These are phyloP conservation scores for Phrynocephalus guinanensis DNA, from an alignment of 2,797 vertebrate genomes.

Conservation along the genomic window DNA sequence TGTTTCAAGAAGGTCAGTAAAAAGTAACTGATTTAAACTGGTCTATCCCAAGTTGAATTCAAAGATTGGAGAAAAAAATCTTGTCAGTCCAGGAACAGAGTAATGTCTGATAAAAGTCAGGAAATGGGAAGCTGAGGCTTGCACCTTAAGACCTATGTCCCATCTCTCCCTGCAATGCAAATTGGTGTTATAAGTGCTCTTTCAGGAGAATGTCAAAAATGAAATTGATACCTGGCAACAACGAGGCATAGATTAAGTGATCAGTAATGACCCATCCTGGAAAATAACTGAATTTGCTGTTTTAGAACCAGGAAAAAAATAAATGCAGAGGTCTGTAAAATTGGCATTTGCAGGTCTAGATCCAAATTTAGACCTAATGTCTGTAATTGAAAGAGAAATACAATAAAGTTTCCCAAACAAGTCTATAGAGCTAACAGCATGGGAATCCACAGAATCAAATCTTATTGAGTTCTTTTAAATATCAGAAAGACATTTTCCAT, in stretches of 20 bases:
- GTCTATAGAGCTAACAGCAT: constrained; percentile 12
- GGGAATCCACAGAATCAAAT: constrained; percentile 40
- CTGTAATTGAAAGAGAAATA: neutral
- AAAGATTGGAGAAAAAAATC: no score
- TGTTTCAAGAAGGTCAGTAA: neutral
- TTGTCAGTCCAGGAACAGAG: no score
- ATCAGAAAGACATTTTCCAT: neutral
- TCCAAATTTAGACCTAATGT: neutral
- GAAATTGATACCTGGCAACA: neutral
- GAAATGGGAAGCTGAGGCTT: no score
- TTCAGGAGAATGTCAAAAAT: constrained; percentile 2
- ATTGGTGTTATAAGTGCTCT: neutral
- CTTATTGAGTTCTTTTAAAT: constrained; percentile 28
- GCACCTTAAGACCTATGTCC: no score
- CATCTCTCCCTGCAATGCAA: no score
- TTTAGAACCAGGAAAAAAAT: neutral
- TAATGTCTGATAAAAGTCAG: neutral
- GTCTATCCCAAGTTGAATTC: neutral
- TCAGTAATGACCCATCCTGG: neutral
- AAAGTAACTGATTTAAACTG: neutral
- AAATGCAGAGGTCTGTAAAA: neutral
- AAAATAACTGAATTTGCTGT: neutral
- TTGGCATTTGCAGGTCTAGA: neutral
- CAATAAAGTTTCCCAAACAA: neutral
- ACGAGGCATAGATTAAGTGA: neutral